A percentile compares a stretch with the other conserved stretches of the same genome.
phyloP scores from a whole-genome alignment of 30 jellyfish, hydroid and myxozoan species.

The Aurelia coerulea region DNA sequence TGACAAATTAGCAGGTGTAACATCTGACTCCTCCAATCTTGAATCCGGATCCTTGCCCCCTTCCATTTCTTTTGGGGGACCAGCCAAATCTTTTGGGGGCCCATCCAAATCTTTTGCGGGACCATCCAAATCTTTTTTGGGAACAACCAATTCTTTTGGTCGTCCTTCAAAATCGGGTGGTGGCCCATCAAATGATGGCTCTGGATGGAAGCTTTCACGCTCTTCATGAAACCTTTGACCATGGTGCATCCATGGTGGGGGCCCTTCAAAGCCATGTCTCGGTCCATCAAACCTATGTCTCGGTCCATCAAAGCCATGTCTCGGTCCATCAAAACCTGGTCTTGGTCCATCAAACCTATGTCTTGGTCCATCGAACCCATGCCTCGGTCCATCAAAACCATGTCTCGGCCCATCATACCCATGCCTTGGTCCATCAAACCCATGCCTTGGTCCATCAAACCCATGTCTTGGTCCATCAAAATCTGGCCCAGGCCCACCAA shows the following conservation, averaged over 20 bases:
- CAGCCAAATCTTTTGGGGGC: neutral
- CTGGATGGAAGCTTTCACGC: neutral
- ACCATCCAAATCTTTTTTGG: neutral
- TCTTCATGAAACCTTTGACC: neutral
- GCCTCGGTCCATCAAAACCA: constrained; percentile 3
- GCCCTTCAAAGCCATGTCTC: constrained; percentile 34
- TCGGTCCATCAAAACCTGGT: constrained; percentile 13
- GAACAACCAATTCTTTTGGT: neutral
- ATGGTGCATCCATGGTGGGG: constrained; percentile 26
- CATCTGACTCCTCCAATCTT: constrained; percentile 7
- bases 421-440: constrained; percentile 36
- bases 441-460: constrained; percentile 27
- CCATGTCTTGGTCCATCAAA: constrained; percentile 47
- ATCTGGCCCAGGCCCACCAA: constrained; percentile 16
- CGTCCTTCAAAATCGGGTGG: constrained; percentile 29
- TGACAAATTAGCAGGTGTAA: constrained; percentile 18
- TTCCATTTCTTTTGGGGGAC: neutral
- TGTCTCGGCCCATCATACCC: constrained; percentile 23
- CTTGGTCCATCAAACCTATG: constrained; percentile 12
- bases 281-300: constrained; percentile 41
- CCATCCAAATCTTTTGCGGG: neutral
- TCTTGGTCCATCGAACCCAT: neutral
- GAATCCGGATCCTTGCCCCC: neutral
- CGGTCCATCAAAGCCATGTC: constrained; percentile 9
- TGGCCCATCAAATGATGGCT: constrained; percentile 27